These are phyloP conservation scores for Pasiphila rectangulata DNA, from an alignment of 2,888 invertebrate species.

Conservation along the genomic window DNA sequence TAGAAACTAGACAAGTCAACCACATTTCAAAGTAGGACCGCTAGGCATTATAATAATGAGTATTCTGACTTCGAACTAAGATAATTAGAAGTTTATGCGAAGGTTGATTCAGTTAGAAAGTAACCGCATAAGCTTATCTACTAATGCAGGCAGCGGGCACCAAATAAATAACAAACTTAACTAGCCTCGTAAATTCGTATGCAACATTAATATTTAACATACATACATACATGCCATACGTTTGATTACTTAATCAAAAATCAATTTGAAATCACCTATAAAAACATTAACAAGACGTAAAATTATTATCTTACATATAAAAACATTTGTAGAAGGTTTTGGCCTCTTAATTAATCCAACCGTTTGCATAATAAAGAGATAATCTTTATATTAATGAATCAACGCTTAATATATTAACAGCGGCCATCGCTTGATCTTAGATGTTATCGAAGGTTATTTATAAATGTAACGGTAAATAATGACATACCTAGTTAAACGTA, in stretches of 20 bases:
- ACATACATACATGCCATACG: slow-evolving; percentile 2
- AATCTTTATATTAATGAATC: slow-evolving; percentile 39
- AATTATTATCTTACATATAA: slow-evolving; percentile 16
- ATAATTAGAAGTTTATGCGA: not conserved
- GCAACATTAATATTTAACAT: not conserved
- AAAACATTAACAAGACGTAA: slow-evolving; percentile 17
- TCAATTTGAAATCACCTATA: slow-evolving; percentile 8
- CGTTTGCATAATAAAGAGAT: slow-evolving; percentile 45
- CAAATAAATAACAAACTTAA: not conserved
- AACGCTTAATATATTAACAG: slow-evolving; percentile 22
- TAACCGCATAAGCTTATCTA: not conserved
- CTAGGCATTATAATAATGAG: not conserved
- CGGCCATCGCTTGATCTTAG: slow-evolving; percentile 13
- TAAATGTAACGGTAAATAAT: slow-evolving; percentile 2
- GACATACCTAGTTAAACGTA: too few species aligned
- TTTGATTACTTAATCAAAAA: slow-evolving; percentile 9
- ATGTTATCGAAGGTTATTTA: slow-evolving; percentile 4
- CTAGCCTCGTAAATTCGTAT: not conserved
- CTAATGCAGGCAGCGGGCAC: not conserved
- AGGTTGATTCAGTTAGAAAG: not conserved
- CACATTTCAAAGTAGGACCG: too few species aligned
- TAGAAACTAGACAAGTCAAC: too few species aligned
- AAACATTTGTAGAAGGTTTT: slow-evolving; percentile 22
- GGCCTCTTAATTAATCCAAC: slow-evolving; percentile 42
- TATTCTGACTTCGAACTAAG: not conserved